phyloP scores from a whole-genome alignment of 2,888 invertebrate species.

The Eutolmus rufibarbis region DNA sequence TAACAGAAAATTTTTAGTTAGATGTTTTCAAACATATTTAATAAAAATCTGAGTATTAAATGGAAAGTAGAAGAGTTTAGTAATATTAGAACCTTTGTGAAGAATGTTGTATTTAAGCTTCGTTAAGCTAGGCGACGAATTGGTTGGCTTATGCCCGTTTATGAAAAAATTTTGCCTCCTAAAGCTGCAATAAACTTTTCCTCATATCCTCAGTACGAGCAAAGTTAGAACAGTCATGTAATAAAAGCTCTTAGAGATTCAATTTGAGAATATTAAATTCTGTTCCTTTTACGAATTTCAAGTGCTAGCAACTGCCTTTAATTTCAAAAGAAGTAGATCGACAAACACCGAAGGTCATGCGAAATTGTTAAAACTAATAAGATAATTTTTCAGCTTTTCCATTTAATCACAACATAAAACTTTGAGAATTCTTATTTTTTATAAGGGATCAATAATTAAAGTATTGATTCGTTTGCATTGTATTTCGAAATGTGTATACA shows the following conservation, averaged over 20 bases:
- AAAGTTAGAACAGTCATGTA: background rate
- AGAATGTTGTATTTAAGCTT: background rate
- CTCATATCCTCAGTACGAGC: background rate
- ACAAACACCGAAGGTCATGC: background rate
- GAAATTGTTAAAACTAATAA: background rate
- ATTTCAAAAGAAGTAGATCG: background rate
- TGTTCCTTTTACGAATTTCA: background rate
- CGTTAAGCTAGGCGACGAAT: background rate
- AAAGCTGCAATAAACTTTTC: conserved; percentile 4
- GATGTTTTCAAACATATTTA: background rate
- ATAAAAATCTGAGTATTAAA: background rate
- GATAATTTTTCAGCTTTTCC: too few species aligned
- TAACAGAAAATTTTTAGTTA: background rate
- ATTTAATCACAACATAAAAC: too few species aligned
- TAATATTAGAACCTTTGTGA: background rate
- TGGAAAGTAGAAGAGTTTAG: background rate
- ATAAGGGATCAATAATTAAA: too few species aligned
- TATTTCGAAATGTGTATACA: too few species aligned
- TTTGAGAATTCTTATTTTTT: too few species aligned
- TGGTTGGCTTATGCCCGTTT: background rate
- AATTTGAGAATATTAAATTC: background rate
- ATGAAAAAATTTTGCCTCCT: background rate
- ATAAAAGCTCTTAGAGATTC: background rate
- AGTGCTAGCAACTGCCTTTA: background rate
- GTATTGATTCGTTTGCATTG: too few species aligned